A percentile compares a stretch with the other conserved stretches of the same genome.
Conservation (phyloP, 2,113 vertebrate genomes). For the Spea multiplicata region DNA sequence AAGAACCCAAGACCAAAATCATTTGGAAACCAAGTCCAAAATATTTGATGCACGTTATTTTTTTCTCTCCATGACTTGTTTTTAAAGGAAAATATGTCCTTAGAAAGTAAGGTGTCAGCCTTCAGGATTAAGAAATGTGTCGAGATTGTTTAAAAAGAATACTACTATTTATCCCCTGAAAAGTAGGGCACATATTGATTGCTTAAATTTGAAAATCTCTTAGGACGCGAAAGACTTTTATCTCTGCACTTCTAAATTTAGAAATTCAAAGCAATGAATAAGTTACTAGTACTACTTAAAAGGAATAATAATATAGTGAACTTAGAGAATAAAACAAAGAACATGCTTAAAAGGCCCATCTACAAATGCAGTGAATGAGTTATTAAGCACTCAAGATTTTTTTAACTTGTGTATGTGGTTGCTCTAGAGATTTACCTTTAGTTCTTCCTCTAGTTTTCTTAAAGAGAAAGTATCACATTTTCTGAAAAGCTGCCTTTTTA, state of each 20-base stretch:
- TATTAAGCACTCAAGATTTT: no score
- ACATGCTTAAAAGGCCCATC: slow-evolving; percentile 13
- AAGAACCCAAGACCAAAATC: neutral
- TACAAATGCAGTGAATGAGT: slow-evolving; percentile 12
- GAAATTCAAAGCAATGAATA: slow-evolving; percentile 46
- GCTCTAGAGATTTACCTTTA: no score
- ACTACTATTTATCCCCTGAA: slow-evolving; percentile 32
- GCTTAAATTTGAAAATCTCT: slow-evolving; percentile 42
- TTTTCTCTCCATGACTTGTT: neutral
- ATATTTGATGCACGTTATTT: slow-evolving; percentile 8
- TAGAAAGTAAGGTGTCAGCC: slow-evolving; percentile 20
- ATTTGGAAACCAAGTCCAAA: no score
- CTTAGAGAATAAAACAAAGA: slow-evolving; percentile 31
- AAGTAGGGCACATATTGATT: slow-evolving; percentile 44
- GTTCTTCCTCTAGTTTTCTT: no score
- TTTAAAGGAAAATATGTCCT: slow-evolving; percentile 12
- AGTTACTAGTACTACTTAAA: slow-evolving; percentile 45
- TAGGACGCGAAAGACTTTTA: slow-evolving; percentile 37
- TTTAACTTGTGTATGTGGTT: no score
- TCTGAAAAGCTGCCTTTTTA: no score
- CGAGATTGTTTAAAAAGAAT: slow-evolving; percentile 30
- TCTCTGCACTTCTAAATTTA: slow-evolving; percentile 44
- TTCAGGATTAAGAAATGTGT: neutral
- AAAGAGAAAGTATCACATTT: no score
- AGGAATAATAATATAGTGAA: slow-evolving; percentile 26